Conservation (phyloP, 1,140 invertebrate genomes). For the Planococcus citri region DNA sequence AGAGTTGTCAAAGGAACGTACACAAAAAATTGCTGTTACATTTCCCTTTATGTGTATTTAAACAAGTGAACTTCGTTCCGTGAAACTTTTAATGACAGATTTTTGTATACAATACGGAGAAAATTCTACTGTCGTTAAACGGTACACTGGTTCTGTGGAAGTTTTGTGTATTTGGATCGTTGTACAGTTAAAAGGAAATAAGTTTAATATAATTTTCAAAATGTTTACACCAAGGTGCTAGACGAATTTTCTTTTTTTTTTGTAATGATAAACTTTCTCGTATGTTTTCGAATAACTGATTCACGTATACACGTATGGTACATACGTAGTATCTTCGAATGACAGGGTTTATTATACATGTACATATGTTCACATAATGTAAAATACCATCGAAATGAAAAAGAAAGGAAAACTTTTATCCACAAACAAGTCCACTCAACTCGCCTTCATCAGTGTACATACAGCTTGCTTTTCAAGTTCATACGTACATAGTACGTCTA, state of each 20-base stretch:
- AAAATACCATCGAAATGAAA: no score
- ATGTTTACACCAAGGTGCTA: neutral
- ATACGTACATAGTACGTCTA: no score
- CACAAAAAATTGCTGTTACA: neutral
- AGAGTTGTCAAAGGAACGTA: neutral
- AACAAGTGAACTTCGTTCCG: constrained; percentile 6
- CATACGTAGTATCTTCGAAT: no score
- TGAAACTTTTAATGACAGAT: constrained; percentile 7
- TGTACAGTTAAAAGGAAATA: neutral
- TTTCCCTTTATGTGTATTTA: constrained; percentile 7
- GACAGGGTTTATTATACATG: no score
- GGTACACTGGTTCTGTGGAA: neutral
- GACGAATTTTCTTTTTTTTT: neutral
- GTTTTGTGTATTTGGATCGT: neutral
- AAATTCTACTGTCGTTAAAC: constrained; percentile 7
- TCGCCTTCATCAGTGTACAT: no score
- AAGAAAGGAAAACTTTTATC: no score
- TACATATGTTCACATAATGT: no score
- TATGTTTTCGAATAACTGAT: neutral
- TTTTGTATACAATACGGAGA: constrained; percentile 3
- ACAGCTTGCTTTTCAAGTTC: no score
- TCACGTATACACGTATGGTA: no score
- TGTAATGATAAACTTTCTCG: constrained; percentile 1
- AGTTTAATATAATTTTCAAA: constrained; percentile 5
- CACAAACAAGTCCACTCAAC: no score